These are phyloP conservation scores for Oscheius sp. DNA, from an alignment of 2,888 invertebrate species.

Conservation along the genomic window DNA sequence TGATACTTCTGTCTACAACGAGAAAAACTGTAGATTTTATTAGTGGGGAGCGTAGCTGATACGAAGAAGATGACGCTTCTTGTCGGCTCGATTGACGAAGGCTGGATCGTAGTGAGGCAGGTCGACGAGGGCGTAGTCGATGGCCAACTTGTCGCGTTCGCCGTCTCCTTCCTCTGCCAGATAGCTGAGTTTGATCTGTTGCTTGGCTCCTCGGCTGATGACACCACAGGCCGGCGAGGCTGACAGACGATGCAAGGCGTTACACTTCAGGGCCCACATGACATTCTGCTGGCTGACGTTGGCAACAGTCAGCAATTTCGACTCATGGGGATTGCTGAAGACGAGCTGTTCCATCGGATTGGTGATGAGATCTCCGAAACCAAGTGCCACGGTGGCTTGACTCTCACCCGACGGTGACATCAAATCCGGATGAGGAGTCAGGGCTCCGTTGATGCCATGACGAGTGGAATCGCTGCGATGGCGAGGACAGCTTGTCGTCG, in stretches of 20 bases:
- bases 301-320: neutral
- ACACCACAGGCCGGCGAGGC: conserved; percentile 36
- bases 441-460: conserved; percentile 14
- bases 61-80: conserved; percentile 26
- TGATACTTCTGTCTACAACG: neutral
- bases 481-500: neutral
- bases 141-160: conserved; percentile 23
- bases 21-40: neutral
- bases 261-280: conserved; percentile 33
- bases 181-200: conserved; percentile 1
- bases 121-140: conserved; percentile 30
- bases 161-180: neutral
- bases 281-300: conserved; percentile 18
- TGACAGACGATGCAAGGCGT: conserved; percentile 22
- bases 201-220: neutral
- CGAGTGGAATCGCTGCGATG: neutral
- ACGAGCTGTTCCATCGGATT: conserved; percentile 26
- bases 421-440: conserved; percentile 23
- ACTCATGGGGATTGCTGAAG: conserved; percentile 3
- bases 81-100: conserved; percentile 5
- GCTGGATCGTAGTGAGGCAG: neutral
- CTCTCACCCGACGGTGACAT: conserved; percentile 1
- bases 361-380: conserved; percentile 22
- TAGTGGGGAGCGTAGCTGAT: conserved; percentile 7
- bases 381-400: conserved; percentile 2